Percentiles rank a stretch among this genome's conserved stretches.
Conservation (phyloP, 2,888 invertebrate genomes). For the Sesia apiformis region DNA sequence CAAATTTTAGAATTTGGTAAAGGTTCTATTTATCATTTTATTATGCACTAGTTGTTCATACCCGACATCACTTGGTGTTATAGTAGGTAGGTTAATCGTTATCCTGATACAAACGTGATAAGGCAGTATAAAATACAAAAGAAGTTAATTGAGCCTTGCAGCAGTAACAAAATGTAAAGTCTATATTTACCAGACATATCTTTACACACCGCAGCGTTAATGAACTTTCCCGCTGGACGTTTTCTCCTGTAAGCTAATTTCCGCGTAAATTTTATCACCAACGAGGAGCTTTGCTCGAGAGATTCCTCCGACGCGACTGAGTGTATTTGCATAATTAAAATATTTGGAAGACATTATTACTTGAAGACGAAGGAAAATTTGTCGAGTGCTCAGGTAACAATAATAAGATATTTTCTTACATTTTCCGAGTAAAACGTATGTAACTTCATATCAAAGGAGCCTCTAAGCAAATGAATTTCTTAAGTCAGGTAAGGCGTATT, state of each 20-base stretch:
- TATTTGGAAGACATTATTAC: conserved; percentile 3
- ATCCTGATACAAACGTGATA: no score
- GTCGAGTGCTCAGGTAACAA: conserved; percentile 1
- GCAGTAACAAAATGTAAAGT: background rate
- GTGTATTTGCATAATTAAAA: conserved; percentile 16
- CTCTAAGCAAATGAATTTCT: no score
- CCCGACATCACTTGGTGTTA: no score
- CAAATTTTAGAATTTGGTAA: no score
- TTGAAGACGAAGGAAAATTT: conserved; percentile 2
- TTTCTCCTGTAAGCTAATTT: conserved; percentile 22
- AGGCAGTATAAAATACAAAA: no score
- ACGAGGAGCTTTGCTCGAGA: conserved; percentile 15
- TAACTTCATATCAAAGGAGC: no score
- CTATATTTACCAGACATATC: conserved; percentile 12
- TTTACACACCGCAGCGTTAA: conserved; percentile 17
- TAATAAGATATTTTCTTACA: background rate
- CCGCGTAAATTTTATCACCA: conserved; percentile 25
- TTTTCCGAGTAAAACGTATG: no score
- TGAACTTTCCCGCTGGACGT: conserved; percentile 21
- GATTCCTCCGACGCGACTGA: conserved; percentile 1
- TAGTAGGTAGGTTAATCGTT: no score
- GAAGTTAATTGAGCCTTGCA: background rate
- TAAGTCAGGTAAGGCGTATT: no score
- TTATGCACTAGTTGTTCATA: no score
- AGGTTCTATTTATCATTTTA: no score